A percentile compares a stretch with the other conserved stretches of the same genome.
Conservation (phyloP, 1,140 invertebrate genomes). For the Oryzaephilus surinamensis region DNA sequence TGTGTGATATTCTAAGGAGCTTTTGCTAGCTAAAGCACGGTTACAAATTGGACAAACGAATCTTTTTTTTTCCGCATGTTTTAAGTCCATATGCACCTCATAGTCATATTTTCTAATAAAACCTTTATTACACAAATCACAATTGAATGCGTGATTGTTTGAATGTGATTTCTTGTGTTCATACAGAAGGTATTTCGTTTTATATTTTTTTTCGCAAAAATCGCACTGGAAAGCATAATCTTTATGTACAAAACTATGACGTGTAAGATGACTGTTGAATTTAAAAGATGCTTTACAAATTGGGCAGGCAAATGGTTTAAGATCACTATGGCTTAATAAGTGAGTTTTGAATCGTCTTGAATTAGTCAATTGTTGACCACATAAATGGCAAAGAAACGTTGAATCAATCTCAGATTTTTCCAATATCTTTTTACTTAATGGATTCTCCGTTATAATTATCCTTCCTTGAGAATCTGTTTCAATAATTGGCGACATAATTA, state of each 20-base stretch:
- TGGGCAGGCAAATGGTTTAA: conserved; percentile 58
- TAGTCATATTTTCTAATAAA: conserved; percentile 27
- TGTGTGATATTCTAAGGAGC: too few species aligned
- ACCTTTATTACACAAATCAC: conserved; percentile 23
- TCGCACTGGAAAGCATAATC: conserved; percentile 29
- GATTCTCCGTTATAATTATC: too few species aligned
- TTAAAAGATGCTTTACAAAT: conserved; percentile 53
- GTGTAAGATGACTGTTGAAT: conserved; percentile 17
- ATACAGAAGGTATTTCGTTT: conserved; percentile 51
- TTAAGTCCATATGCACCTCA: too few species aligned
- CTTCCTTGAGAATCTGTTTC: too few species aligned
- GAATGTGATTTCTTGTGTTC: conserved; percentile 53
- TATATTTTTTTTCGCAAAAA: conserved; percentile 48
- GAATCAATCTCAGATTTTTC: too few species aligned
- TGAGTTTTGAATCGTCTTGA: conserved; percentile 45
- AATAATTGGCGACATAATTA: too few species aligned
- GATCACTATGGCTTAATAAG: conserved; percentile 62
- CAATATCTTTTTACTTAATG: too few species aligned
- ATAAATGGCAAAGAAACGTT: conserved; percentile 2
- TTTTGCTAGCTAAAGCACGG: too few species aligned
- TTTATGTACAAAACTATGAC: conserved; percentile 38
- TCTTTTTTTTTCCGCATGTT: too few species aligned
- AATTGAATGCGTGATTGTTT: conserved; percentile 37
- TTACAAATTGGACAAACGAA: too few species aligned
- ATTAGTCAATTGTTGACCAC: conserved; percentile 5